A percentile compares a stretch with the other conserved stretches of the same genome.
Conservation (phyloP, 2,888 invertebrate genomes). For the Hesperia comma region DNA sequence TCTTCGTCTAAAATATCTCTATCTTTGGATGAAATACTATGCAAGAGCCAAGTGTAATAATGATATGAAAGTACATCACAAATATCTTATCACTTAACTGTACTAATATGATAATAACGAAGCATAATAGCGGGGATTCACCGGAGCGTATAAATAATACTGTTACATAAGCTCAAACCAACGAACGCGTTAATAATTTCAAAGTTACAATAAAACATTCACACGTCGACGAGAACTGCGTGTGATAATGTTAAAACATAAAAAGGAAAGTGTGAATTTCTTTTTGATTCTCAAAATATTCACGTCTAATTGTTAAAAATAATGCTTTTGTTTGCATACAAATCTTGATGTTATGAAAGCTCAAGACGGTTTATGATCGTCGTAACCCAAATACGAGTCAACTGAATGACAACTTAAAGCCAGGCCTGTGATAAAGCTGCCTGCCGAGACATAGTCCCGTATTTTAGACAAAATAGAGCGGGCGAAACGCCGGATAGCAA, state of each 20-base stretch:
- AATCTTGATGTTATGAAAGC: background rate
- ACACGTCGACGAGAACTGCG: slow-evolving; percentile 25
- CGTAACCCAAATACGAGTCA: no score
- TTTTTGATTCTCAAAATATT: slow-evolving; percentile 2
- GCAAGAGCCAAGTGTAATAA: background rate
- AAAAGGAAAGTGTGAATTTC: slow-evolving; percentile 32
- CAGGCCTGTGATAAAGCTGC: no score
- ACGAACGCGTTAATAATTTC: slow-evolving; percentile 23
- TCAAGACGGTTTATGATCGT: no score
- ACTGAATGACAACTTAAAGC: no score
- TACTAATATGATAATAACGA: slow-evolving; percentile 33
- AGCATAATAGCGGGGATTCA: slow-evolving; percentile 29
- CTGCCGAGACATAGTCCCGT: no score
- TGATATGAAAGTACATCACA: slow-evolving; percentile 11
- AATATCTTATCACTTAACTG: slow-evolving; percentile 35
- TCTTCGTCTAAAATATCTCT: no score
- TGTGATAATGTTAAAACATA: slow-evolving; percentile 22
- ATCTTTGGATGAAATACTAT: no score
- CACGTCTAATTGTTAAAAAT: background rate
- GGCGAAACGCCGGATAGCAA: no score
- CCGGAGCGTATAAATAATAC: slow-evolving; percentile 41
- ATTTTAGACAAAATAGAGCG: no score
- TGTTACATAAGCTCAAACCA: slow-evolving; percentile 34
- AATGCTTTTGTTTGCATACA: background rate
- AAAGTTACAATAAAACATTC: slow-evolving; percentile 35